Evolutionary conservation across 1,140 invertebrate genomes (phyloP), one percentile per base, ranked within the genome.

Genomic region (Musca domestica): DNA sequence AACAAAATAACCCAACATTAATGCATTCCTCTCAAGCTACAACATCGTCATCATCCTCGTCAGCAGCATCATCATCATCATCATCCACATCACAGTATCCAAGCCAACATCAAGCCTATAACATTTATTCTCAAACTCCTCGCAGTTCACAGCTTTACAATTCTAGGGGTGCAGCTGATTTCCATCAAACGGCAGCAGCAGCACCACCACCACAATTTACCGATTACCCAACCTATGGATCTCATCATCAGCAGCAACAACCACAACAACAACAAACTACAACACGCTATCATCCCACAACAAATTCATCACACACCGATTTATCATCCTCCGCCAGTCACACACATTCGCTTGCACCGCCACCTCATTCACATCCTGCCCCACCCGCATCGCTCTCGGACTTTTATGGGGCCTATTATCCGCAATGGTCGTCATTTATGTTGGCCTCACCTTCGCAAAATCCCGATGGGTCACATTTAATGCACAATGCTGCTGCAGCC

Each of bases 1-100:
- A 41, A 64, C 48, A 64, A 63, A 63, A 68, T 23, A 51, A 51
- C 23, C 64, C 64, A 51, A 66, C 51, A 51, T 19, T 49, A 49
- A 66, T 49, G 27, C 47, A 66, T 68, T 63, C 58, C 49, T 30
- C 46, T 20, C 58, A 58, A 46, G 23, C 56, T n/a, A 41, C 56
- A 20, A 15, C 25, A 1, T 17, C 56, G 14, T 34, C 56, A 12
- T 61, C 14, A 20, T 61, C 10, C 56, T 6, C 56, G 9, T 3
- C 10, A 23, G n/a, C 56, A 34, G 30, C 5, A 34, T 17, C n/a
- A 34, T 17, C n/a, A 25, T 20, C 52, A 56, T 56, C 27, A 20
- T 15, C 52, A 56, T 25, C 25, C 27, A 20, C 27, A 23, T 30
- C 3, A 30, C 54, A n/a, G 27, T 27, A 12, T 30, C 25, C 27